Evolutionary conservation across 2,113 vertebrate genomes (phyloP).

Genomic region (Hucho hucho): DNA sequence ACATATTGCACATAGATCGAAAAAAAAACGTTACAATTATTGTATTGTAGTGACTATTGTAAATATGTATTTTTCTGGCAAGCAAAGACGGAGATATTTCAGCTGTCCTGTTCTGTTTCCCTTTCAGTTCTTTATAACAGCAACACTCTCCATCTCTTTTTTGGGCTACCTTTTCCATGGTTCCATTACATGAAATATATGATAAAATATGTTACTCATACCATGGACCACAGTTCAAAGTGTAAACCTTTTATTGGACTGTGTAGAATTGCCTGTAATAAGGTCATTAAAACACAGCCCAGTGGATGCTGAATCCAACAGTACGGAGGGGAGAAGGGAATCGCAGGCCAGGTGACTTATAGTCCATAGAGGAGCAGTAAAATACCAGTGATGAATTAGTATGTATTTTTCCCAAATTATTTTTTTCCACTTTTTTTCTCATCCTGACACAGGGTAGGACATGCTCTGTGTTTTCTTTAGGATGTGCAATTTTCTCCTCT

Average conservation of each 20-base stretch:
- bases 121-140: conserved; percentile 30
- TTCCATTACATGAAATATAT: conserved; percentile 66
- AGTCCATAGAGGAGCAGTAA: conserved; percentile 76
- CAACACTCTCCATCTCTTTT: conserved; percentile 1
- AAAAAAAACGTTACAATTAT: background rate
- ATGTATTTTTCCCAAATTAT: conserved; percentile 80
- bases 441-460: conserved; percentile 87
- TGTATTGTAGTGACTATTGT: background rate
- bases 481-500: conserved; percentile 94
- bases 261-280: conserved; percentile 66
- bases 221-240: conserved; percentile 66
- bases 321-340: conserved; percentile 51
- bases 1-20: conserved; percentile 19
- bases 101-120: conserved; percentile 32
- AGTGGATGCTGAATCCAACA: conserved; percentile 54
- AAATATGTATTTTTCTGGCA: conserved; percentile 10
- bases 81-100: conserved; percentile 36
- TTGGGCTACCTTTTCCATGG: conserved; percentile 35
- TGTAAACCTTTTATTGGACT: conserved; percentile 65
- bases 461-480: conserved; percentile 91
- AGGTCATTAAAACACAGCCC: conserved; percentile 67
- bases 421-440: conserved; percentile 50
- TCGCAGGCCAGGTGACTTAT: conserved; percentile 63
- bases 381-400: conserved; percentile 85
- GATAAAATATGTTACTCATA: conserved; percentile 70